A percentile compares a stretch with the other conserved stretches of the same genome.
phyloP scores from a whole-genome alignment of 2,888 invertebrate genomes.

The Lathronympha strigana region DNA sequence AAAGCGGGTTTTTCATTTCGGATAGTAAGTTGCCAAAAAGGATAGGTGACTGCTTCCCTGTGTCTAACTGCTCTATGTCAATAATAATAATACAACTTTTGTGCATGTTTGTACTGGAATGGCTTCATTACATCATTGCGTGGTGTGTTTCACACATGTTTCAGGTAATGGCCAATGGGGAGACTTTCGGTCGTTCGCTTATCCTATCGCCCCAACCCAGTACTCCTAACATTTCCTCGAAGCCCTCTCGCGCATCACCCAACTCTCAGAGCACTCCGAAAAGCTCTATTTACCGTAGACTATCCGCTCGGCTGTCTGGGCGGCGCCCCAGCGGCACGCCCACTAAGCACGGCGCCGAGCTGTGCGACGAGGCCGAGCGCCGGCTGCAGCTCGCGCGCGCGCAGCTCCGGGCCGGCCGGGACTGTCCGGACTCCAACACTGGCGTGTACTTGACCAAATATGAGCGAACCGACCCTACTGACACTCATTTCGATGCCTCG shows the following conservation, averaged over 20 bases:
- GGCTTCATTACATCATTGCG: constrained; percentile 85
- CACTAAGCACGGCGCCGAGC: constrained; percentile 53
- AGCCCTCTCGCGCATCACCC: constrained; percentile 69
- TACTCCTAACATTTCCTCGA: constrained; percentile 68
- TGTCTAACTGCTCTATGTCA: constrained; percentile 70
- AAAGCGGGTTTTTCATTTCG: constrained; percentile 19
- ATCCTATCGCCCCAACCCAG: constrained; percentile 79
- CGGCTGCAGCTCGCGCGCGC: constrained; percentile 64
- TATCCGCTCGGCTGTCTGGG: constrained; percentile 78
- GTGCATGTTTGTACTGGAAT: constrained; percentile 83
- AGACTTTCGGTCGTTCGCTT: constrained; percentile 87
- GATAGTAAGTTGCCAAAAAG: constrained; percentile 2
- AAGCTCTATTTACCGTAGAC: constrained; percentile 76
- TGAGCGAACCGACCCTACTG: constrained; percentile 56
- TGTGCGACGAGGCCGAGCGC: constrained; percentile 51
- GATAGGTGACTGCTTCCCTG: constrained; percentile 62
- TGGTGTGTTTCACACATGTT: constrained; percentile 86
- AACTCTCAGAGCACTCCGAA: constrained; percentile 77
- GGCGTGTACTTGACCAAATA: constrained; percentile 66
- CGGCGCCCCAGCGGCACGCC: constrained; percentile 62
- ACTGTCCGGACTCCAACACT: constrained; percentile 62
- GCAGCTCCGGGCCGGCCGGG: constrained; percentile 54
- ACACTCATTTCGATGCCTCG: neutral
- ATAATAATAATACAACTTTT: constrained; percentile 64
- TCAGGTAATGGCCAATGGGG: constrained; percentile 88